Conservation (phyloP, 2,113 vertebrate species). For the Passerina amoena region DNA sequence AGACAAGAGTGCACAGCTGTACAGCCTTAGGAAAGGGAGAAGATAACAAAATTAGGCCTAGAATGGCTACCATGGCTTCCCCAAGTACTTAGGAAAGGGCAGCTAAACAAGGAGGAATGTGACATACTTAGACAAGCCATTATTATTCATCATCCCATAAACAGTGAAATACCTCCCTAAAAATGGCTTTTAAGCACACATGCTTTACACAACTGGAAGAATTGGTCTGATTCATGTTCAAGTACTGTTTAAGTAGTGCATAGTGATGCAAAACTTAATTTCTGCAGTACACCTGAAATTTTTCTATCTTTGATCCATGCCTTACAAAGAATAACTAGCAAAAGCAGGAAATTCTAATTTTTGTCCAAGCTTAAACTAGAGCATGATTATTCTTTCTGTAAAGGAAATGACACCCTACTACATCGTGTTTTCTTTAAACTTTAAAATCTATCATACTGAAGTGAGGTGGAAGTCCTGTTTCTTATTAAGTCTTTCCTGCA, state of each 20-base stretch:
- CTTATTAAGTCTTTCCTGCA: neutral
- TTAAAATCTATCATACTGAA: neutral
- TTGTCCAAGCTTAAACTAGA: neutral
- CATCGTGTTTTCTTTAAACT: neutral
- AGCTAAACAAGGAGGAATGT: neutral
- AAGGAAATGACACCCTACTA: neutral
- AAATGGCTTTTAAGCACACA: neutral
- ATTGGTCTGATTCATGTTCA: neutral
- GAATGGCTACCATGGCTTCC: neutral
- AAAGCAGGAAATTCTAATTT: neutral
- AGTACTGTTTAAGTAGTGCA: neutral
- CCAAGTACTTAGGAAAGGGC: neutral
- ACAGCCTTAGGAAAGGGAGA: neutral
- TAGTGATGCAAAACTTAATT: neutral
- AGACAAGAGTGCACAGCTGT: rapidly evolving
- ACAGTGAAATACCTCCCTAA: neutral
- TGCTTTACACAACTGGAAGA: neutral
- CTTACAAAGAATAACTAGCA: neutral
- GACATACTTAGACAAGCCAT: neutral
- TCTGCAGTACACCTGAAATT: neutral
- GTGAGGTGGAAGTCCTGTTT: neutral
- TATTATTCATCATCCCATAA: neutral
- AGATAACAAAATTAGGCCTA: neutral
- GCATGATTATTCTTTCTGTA: neutral
- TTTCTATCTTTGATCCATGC: neutral